Percentiles rank a stretch among this genome's conserved stretches.
Conservation (phyloP, 2,797 vertebrate genomes). For the Huso huso region DNA sequence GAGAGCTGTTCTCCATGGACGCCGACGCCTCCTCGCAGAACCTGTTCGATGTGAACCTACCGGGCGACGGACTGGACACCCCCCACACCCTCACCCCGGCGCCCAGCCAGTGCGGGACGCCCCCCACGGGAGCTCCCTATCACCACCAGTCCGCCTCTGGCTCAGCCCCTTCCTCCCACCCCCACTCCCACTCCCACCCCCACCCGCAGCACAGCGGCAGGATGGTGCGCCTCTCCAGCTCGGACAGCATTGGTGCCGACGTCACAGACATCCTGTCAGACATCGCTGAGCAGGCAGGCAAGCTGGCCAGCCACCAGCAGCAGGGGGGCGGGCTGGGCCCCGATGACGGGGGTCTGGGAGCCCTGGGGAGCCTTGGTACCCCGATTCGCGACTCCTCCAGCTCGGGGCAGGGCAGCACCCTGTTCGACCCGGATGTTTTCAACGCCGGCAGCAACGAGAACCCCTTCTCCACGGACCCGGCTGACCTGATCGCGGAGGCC, state of each 20-base stretch:
- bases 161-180: slow-evolving; percentile 31
- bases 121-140: slow-evolving; percentile 75
- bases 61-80: slow-evolving; percentile 86
- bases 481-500: slow-evolving; percentile 85
- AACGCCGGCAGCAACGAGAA: slow-evolving; percentile 88
- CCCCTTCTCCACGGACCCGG: slow-evolving; percentile 83
- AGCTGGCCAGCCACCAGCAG: slow-evolving; percentile 60
- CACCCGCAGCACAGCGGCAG: slow-evolving; percentile 63
- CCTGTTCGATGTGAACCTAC: slow-evolving; percentile 91
- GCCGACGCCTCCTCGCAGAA: slow-evolving; percentile 89
- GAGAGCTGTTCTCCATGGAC: slow-evolving; percentile 96
- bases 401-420: slow-evolving; percentile 88
- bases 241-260: slow-evolving; percentile 90
- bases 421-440: slow-evolving; percentile 93
- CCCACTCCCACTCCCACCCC: slow-evolving; percentile 57
- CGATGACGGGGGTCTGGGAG: slow-evolving; percentile 49
- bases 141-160: slow-evolving; percentile 39
- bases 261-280: slow-evolving; percentile 95
- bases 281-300: slow-evolving; percentile 88
- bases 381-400: slow-evolving; percentile 91
- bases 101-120: slow-evolving; percentile 92
- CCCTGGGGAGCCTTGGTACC: slow-evolving; percentile 66
- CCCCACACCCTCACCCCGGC: slow-evolving; percentile 94
- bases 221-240: slow-evolving; percentile 88
- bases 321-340: slow-evolving; percentile 57